These are phyloP conservation scores for Nycticebus coucang DNA, from an alignment of 2,113 vertebrate genomes.

Conservation along the genomic window DNA sequence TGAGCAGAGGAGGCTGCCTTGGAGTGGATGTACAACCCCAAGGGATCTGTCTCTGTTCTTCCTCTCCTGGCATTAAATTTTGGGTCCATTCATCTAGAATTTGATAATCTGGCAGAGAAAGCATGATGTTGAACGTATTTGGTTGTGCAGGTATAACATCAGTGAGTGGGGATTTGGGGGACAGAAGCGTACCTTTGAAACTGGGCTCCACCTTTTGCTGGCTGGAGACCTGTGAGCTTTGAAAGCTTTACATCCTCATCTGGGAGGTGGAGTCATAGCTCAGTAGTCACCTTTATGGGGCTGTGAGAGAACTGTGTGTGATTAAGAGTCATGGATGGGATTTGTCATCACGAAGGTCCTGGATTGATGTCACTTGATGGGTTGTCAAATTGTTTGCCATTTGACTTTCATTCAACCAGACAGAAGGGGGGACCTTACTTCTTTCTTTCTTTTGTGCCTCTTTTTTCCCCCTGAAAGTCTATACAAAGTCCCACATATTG, in stretches of 20 bases:
- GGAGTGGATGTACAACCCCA: neutral
- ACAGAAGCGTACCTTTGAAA: neutral
- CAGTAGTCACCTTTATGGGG: neutral
- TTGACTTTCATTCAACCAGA: neutral
- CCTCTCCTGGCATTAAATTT: neutral
- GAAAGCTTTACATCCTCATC: neutral
- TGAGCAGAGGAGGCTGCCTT: neutral
- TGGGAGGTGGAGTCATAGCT: neutral
- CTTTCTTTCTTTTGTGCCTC: slow-evolving; percentile 21
- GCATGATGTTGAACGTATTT: neutral
- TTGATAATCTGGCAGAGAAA: neutral
- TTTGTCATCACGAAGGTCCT: neutral
- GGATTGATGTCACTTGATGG: neutral
- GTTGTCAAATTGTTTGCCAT: neutral
- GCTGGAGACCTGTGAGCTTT: neutral
- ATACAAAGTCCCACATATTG: neutral
- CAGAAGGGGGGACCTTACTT: neutral
- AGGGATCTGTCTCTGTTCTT: neutral
- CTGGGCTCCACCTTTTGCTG: neutral
- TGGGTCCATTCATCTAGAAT: neutral
- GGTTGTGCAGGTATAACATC: neutral
- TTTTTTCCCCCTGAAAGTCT: neutral
- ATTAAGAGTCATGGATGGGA: neutral
- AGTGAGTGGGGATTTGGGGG: neutral
- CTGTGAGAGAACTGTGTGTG: neutral